phyloP scores from a whole-genome alignment of 1,140 invertebrate species.

The Zaprionus ornatus region DNA sequence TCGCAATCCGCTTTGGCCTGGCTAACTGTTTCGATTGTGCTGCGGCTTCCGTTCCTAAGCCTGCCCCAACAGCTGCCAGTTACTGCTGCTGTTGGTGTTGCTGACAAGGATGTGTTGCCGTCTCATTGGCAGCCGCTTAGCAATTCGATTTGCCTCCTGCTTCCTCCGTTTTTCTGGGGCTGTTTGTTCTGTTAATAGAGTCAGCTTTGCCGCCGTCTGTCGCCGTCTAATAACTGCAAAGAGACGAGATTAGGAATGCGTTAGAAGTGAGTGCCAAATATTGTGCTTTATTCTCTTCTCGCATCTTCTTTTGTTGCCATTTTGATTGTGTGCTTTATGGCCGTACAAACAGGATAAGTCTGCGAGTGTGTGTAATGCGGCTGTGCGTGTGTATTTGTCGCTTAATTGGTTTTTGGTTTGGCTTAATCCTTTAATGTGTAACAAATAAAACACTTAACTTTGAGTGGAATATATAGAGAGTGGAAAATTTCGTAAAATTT shows the following conservation, averaged over 20 bases:
- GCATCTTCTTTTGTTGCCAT: conserved; percentile 63
- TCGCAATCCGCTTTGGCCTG: conserved; percentile 70
- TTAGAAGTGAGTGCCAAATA: conserved; percentile 46
- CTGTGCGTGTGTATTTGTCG: conserved; percentile 1
- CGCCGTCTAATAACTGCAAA: conserved; percentile 74
- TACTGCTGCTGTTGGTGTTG: conserved; percentile 24
- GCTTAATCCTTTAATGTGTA: conserved; percentile 33
- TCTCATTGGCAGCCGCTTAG: conserved; percentile 65
- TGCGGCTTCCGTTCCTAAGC: conserved; percentile 9
- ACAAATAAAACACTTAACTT: conserved; percentile 27
- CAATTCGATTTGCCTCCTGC: conserved; percentile 39
- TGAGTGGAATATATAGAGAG: background rate
- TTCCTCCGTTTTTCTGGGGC: conserved; percentile 13
- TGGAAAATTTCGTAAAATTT: background rate
- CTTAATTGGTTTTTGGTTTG: conserved; percentile 42
- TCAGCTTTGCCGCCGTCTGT: conserved; percentile 47
- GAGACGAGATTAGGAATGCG: conserved; percentile 35
- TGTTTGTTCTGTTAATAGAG: conserved; percentile 76
- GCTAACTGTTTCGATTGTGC: conserved; percentile 64
- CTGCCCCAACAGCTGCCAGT: conserved; percentile 13
- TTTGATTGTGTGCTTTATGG: conserved; percentile 58
- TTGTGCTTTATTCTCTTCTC: background rate
- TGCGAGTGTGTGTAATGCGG: conserved; percentile 7
- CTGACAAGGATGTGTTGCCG: conserved; percentile 38
- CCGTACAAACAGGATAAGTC: conserved; percentile 25